Evolutionary conservation across 2,113 vertebrate genomes (phyloP).

Genomic region (Telmatochromis sp.): DNA sequence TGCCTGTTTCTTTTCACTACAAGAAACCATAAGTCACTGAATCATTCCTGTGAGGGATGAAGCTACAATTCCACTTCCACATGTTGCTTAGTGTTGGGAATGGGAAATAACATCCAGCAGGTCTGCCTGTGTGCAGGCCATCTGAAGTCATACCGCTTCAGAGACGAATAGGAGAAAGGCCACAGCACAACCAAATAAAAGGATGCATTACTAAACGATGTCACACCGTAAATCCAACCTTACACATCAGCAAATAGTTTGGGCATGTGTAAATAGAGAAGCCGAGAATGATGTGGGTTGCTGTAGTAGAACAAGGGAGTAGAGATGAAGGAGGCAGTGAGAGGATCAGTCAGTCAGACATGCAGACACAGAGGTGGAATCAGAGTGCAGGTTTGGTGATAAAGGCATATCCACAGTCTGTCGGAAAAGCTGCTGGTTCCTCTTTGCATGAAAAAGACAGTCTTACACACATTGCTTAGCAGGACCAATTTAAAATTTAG

Average conservation of each 20-base stretch:
- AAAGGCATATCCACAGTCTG: slow-evolving; percentile 43
- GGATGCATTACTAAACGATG: neutral
- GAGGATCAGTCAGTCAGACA: neutral
- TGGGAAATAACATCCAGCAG: neutral
- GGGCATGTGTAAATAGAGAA: neutral
- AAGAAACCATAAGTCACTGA: slow-evolving; percentile 1
- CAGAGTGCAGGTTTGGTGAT: slow-evolving; percentile 37
- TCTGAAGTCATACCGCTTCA: neutral
- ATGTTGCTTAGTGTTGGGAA: neutral
- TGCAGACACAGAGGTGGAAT: neutral
- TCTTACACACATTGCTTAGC: slow-evolving; percentile 28
- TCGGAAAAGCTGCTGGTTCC: slow-evolving; percentile 29
- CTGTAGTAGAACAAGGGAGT: neutral
- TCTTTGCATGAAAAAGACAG: slow-evolving; percentile 10
- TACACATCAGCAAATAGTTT: neutral
- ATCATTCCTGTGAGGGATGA: neutral
- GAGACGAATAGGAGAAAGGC: neutral
- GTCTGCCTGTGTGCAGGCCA: neutral
- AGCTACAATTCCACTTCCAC: neutral
- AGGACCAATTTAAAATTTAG: slow-evolving; percentile 60
- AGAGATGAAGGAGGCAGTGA: neutral
- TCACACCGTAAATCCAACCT: neutral
- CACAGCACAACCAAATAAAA: neutral
- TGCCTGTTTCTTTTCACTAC: neutral
- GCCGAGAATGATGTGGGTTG: neutral